Evolutionary conservation across 2,888 invertebrate genomes (phyloP).

Genomic region (Andrena fulva): DNA sequence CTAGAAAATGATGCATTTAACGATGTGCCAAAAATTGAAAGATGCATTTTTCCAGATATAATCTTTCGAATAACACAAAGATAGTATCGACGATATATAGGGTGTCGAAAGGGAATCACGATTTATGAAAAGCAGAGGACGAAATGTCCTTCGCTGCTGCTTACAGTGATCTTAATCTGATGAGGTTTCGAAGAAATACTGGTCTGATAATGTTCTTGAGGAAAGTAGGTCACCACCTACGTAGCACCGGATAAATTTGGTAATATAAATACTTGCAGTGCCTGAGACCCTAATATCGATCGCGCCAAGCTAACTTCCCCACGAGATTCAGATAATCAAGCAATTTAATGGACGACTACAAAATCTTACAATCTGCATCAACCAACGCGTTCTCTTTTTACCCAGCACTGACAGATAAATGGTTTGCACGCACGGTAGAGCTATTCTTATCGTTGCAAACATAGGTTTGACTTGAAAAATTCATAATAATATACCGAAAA

Average conservation of each 20-base stretch:
- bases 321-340: constrained; percentile 6
- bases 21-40: background rate
- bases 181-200: constrained; percentile 27
- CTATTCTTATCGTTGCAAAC: no score
- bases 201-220: constrained; percentile 34
- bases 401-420: no score
- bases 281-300: constrained; percentile 51
- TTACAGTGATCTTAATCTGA: constrained; percentile 9
- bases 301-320: constrained; percentile 3
- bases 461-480: no score
- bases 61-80: background rate
- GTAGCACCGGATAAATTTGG: constrained; percentile 55
- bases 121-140: background rate
- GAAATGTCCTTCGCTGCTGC: background rate
- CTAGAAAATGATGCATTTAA: background rate
- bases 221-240: constrained; percentile 54
- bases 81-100: background rate
- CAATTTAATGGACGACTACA: background rate
- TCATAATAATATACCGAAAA: background rate
- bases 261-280: constrained; percentile 53
- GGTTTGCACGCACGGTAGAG: no score
- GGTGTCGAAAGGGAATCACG: background rate
- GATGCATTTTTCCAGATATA: background rate
- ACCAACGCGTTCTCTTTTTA: no score
- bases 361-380: background rate